These are phyloP conservation scores for Calliphora vomitoria DNA, from an alignment of 2,888 invertebrate genomes.

Conservation along the genomic window DNA sequence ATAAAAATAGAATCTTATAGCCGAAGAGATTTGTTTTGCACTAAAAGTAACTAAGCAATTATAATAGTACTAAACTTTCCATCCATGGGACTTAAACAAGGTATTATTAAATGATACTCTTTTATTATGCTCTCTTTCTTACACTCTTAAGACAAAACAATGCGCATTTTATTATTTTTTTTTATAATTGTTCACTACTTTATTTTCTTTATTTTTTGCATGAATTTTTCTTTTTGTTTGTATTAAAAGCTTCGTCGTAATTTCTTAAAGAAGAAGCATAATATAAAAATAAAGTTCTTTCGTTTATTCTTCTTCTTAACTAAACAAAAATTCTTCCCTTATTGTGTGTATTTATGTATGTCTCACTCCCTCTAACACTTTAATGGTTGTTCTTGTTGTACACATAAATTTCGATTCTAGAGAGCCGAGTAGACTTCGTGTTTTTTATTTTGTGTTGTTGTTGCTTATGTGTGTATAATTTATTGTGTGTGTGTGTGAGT, in stretches of 20 bases:
- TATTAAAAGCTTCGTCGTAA: conserved; percentile 1
- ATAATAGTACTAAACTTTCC: background rate
- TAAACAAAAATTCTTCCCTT: conserved; percentile 58
- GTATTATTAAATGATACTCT: background rate
- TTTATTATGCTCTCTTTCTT: background rate
- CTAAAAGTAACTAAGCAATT: too few relatives aligned
- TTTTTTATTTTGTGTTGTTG: conserved; percentile 35
- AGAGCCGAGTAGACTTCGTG: conserved; percentile 33
- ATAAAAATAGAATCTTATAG: too few relatives aligned
- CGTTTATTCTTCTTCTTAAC: background rate
- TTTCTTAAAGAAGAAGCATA: conserved; percentile 19
- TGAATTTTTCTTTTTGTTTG: background rate
- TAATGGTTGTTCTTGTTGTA: conserved; percentile 46
- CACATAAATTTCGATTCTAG: conserved; percentile 34
- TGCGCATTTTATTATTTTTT: background rate
- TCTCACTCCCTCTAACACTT: conserved; percentile 14
- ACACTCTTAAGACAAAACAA: background rate
- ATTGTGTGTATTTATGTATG: conserved; percentile 10
- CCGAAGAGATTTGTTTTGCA: too few relatives aligned
- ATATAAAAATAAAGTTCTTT: conserved; percentile 25
- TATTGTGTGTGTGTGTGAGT: conserved; percentile 63
- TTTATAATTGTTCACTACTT: background rate
- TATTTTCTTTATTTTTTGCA: background rate
- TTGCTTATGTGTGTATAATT: conserved; percentile 27
- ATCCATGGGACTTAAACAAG: background rate